Evolutionary conservation across 2,113 vertebrate species (phyloP), one percentile per base, ranked within the genome.

Genomic region (Otolemur garnettii): DNA sequence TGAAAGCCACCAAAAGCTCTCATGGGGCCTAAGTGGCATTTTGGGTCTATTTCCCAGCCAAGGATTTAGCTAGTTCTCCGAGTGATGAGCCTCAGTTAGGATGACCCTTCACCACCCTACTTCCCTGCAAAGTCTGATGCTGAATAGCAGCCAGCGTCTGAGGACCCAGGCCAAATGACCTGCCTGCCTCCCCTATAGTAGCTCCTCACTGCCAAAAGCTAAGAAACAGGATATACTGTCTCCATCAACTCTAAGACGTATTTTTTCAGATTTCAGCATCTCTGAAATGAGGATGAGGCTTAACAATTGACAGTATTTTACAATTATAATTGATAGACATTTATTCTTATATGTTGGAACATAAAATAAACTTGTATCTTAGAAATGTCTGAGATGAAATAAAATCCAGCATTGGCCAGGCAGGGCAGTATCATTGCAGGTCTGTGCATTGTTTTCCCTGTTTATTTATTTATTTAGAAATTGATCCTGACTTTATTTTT

Each of bases 361-460:
- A 90, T 38, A 71, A 84, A 88, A 84, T 91, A 80, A 86, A 72
- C 12, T 91, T 90, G 15, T 42, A 22, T 55, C 68, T 92, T 92
- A 53, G 72, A 89, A 88, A 53, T 26, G 18, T 55, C 57, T 33
- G 15, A 59, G 66, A 38, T 68, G 69, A 71, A 83, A 50, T 42
- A 35, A 83, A 71, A 66, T 74, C 18, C 24, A 55, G 4, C 64
- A 55, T 24, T 60, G 57, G 18, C 42, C 26, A 79, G 19, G 38
- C 28, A 13, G 50, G 19, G 28, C 18, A 53, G 33, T 24, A 33
- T 77, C 80, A 21, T 45, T 84, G 11, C 30, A 60, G 28, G 12
- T 17, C 30, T 30, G 24, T 35, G 5, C 7, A 12, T 38, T 5
- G 30, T 78, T 60, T 79, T 15, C 24, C 71, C 60, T 68, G 4